Conservation (phyloP, 2,797 vertebrate genomes). For the Megaceryle alcyon region DNA sequence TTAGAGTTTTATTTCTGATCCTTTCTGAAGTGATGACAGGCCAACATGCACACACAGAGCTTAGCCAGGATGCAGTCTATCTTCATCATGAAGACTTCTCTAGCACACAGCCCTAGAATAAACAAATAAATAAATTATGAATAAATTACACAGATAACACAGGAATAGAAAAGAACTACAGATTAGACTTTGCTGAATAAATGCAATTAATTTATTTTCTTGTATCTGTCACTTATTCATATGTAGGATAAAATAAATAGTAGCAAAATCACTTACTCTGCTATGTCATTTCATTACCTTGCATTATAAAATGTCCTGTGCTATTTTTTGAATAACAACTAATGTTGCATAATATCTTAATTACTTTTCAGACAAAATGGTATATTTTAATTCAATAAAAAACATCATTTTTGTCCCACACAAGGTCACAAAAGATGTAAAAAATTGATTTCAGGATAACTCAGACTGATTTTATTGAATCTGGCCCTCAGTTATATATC, state of each 20-base stretch:
- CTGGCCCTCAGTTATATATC: not conserved
- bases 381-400: not conserved
- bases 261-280: not conserved
- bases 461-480: not conserved
- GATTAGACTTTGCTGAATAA: not conserved
- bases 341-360: not conserved
- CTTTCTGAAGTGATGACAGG: not conserved
- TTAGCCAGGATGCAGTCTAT: not conserved
- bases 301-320: not conserved
- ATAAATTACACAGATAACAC: not conserved
- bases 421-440: not conserved
- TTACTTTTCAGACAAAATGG: not conserved
- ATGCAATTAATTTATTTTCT: not conserved
- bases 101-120: not conserved
- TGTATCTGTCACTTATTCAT: not conserved
- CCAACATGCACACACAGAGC: not conserved
- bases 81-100: not conserved
- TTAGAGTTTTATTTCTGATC: not conserved
- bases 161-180: not conserved
- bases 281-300: not conserved
- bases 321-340: not conserved
- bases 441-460: not conserved
- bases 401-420: not conserved
- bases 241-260: not conserved
- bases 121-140: not conserved